A percentile compares a stretch with the other conserved stretches of the same genome.
These are phyloP conservation scores for Rhinoraja longicauda DNA, from an alignment of 2,797 vertebrate genomes.

Conservation along the genomic window DNA sequence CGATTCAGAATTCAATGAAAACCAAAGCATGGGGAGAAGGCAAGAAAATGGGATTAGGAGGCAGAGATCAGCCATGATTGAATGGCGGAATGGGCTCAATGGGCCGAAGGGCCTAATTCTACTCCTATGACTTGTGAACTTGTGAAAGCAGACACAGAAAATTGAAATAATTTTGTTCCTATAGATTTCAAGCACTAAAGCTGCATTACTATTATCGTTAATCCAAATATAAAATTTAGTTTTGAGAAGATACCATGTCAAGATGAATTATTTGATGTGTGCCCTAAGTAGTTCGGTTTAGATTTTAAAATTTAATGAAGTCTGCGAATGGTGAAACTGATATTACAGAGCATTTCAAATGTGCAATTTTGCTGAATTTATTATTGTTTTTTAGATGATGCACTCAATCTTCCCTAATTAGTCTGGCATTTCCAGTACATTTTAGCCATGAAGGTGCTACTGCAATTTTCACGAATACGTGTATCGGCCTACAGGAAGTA, in stretches of 20 bases:
- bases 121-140: too few species aligned
- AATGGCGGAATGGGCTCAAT: too few species aligned
- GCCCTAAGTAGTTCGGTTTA: not conserved
- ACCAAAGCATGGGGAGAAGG: not conserved
- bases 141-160: not conserved
- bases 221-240: not conserved
- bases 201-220: not conserved
- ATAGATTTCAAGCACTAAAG: not conserved
- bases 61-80: too few species aligned
- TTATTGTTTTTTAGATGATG: not conserved
- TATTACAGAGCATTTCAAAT: not conserved
- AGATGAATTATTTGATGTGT: conserved; percentile 12
- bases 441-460: not conserved
- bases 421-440: not conserved
- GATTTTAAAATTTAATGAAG: conserved; percentile 19
- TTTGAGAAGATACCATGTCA: not conserved
- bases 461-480: not conserved
- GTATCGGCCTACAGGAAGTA: not conserved
- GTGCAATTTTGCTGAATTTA: not conserved
- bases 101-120: too few species aligned
- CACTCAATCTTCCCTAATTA: conserved; percentile 11
- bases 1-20: not conserved
- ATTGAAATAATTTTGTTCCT: not conserved
- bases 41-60: too few species aligned
- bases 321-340: not conserved